Percentiles rank a stretch among this genome's conserved stretches.
Evolutionary conservation across 1,140 invertebrate species (phyloP).

Genomic region (Magallana ariakensis): DNA sequence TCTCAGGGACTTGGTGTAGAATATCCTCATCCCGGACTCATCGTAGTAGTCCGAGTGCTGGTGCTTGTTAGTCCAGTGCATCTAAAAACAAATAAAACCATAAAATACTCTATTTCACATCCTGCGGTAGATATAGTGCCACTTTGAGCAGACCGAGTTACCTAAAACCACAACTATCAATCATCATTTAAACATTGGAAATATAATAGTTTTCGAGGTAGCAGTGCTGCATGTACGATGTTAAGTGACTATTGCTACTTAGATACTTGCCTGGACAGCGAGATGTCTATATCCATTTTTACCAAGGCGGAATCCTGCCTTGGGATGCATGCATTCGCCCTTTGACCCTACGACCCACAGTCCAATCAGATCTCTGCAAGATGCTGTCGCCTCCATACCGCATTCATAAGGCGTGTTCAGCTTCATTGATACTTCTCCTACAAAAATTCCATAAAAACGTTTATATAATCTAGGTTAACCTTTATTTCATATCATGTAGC

Average conservation of each 20-base stretch:
- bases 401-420: constrained; percentile 50
- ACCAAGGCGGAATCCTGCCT: constrained; percentile 61
- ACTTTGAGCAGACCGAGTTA: too few relatives aligned
- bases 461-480: too few relatives aligned
- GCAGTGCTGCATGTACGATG: too few relatives aligned
- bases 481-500: too few relatives aligned
- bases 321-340: constrained; percentile 56
- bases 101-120: not conserved
- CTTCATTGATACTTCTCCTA: not conserved
- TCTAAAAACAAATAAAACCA: constrained; percentile 50
- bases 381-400: not conserved
- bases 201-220: too few relatives aligned
- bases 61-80: constrained; percentile 70
- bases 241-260: not conserved
- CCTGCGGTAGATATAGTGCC: too few relatives aligned
- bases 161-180: too few relatives aligned
- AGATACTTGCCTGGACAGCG: constrained; percentile 55
- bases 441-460: too few relatives aligned
- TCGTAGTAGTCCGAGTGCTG: constrained; percentile 51
- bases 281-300: constrained; percentile 46
- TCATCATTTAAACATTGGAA: too few relatives aligned
- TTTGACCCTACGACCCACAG: constrained; percentile 57
- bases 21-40: constrained; percentile 64
- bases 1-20: constrained; percentile 63
- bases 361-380: constrained; percentile 19